phyloP scores from a whole-genome alignment of 1,140 invertebrate species.

The Pogonomyrmex californicus region DNA sequence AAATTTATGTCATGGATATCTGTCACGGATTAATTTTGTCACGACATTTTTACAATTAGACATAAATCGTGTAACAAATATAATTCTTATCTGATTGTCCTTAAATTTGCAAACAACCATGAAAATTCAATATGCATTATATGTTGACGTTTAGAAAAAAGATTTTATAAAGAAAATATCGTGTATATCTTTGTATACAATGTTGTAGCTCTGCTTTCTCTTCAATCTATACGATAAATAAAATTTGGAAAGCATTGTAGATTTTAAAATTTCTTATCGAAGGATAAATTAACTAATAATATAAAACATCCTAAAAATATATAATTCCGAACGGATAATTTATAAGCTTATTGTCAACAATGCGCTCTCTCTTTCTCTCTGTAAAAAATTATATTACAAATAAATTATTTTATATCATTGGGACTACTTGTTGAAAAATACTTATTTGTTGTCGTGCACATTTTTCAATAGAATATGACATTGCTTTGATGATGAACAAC shows the following conservation, averaged over 20 bases:
- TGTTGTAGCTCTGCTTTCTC: too few relatives aligned
- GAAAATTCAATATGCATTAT: not conserved
- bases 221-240: not conserved
- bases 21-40: constrained; percentile 19
- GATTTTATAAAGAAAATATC: not conserved
- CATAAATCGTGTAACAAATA: not conserved
- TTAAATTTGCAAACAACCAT: not conserved
- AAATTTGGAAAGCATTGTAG: not conserved
- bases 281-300: not conserved
- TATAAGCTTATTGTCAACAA: not conserved
- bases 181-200: not conserved
- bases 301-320: not conserved
- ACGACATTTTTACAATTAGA: not conserved
- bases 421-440: not conserved
- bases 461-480: not conserved
- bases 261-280: constrained; percentile 1
- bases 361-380: not conserved
- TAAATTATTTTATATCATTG: not conserved
- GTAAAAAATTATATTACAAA: not conserved
- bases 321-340: not conserved
- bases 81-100: not conserved
- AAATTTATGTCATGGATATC: constrained; percentile 47
- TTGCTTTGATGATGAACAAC: not conserved
- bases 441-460: not conserved
- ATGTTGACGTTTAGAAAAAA: not conserved